Conservation (phyloP, 1,140 invertebrate genomes). For the Vollenhovia emeryi region DNA sequence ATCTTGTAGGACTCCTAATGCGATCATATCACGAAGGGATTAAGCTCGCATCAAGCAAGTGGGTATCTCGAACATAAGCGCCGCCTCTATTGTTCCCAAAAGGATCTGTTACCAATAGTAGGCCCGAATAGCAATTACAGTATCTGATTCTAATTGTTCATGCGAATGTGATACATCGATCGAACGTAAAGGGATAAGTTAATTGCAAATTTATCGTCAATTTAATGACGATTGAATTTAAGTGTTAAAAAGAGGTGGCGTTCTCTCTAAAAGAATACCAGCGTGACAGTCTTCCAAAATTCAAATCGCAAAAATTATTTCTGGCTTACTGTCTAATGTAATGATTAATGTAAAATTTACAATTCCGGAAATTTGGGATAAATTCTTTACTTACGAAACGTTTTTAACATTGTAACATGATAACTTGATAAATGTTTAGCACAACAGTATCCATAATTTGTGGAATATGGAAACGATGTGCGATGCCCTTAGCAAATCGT, state of each 20-base stretch:
- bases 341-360: background rate
- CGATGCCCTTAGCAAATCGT: background rate
- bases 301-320: background rate
- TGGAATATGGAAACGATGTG: background rate
- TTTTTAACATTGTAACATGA: background rate
- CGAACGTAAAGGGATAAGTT: background rate
- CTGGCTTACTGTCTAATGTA: background rate
- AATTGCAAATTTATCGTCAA: background rate
- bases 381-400: background rate
- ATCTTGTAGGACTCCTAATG: constrained; percentile 68
- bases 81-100: constrained; percentile 51
- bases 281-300: background rate
- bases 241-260: background rate
- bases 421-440: background rate
- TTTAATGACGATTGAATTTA: background rate
- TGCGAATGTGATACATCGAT: background rate
- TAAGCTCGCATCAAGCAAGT: constrained; percentile 55
- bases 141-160: constrained; percentile 2
- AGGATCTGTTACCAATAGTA: constrained; percentile 41
- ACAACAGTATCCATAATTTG: background rate
- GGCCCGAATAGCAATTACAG: constrained; percentile 21
- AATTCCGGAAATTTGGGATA: background rate
- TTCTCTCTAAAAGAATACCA: background rate
- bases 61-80: constrained; percentile 16
- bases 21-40: constrained; percentile 67